phyloP scores from a whole-genome alignment of 2,113 vertebrate species.

The Microtus montanus region DNA sequence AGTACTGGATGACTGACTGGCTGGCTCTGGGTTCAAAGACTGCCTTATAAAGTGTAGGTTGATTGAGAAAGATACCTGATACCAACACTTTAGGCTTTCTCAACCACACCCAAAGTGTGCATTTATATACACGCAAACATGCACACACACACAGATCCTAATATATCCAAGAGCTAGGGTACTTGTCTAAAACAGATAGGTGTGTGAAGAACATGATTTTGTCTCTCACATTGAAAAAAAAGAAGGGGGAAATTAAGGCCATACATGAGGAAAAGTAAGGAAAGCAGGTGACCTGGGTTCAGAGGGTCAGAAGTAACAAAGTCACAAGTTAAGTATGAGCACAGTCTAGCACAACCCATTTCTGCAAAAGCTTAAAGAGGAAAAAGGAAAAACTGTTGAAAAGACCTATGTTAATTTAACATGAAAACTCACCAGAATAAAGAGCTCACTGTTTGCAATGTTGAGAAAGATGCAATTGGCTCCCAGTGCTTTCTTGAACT shows the following conservation, averaged over 20 bases:
- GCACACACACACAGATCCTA: not conserved
- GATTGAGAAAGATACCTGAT: not conserved
- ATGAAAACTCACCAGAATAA: slow-evolving; percentile 91
- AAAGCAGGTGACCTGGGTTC: not conserved
- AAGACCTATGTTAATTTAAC: slow-evolving; percentile 22
- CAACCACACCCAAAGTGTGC: too few species aligned
- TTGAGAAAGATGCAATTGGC: slow-evolving; percentile 94
- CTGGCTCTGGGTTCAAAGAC: not conserved
- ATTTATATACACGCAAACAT: not conserved
- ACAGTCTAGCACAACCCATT: not conserved
- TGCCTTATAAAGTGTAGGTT: not conserved
- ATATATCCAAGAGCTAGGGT: not conserved
- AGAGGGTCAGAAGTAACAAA: not conserved
- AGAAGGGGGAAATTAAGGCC: not conserved
- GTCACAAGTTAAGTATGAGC: not conserved
- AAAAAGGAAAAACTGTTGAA: not conserved
- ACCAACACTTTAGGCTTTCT: not conserved
- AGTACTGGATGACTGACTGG: not conserved
- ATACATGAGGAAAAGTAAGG: slow-evolving; percentile 3
- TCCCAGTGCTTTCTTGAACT: slow-evolving; percentile 95
- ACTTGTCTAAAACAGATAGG: not conserved
- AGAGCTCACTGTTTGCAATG: slow-evolving; percentile 88
- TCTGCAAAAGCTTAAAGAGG: slow-evolving; percentile 38
- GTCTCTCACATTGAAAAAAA: not conserved
- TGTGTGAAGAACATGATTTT: not conserved